These are phyloP conservation scores for Trachelus tabidus DNA, from an alignment of 2,888 invertebrate genomes.

Conservation along the genomic window DNA sequence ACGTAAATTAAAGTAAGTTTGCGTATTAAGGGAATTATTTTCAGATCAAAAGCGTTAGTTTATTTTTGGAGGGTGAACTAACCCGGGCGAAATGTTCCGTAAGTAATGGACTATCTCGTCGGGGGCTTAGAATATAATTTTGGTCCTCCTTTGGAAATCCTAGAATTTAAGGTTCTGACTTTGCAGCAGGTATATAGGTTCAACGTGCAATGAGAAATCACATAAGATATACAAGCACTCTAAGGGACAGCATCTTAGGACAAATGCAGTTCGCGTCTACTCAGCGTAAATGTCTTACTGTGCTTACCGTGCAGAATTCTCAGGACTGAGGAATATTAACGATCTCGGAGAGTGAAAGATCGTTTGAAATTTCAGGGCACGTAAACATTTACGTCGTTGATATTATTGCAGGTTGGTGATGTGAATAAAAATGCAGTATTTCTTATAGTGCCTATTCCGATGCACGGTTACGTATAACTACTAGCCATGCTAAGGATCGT, in stretches of 20 bases:
- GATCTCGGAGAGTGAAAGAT: not conserved
- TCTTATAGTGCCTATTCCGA: not conserved
- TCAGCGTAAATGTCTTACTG: too few relatives aligned
- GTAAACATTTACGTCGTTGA: not conserved
- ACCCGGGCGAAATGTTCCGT: not conserved
- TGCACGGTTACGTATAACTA: not conserved
- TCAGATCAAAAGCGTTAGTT: not conserved
- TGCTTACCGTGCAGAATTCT: not conserved
- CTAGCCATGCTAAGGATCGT: not conserved
- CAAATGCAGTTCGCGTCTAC: not conserved
- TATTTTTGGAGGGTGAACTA: not conserved
- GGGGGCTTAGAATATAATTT: not conserved
- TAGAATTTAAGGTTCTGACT: not conserved
- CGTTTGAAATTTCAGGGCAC: not conserved
- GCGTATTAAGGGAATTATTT: not conserved
- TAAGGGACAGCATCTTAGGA: not conserved
- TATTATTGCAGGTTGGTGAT: not conserved
- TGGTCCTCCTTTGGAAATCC: not conserved
- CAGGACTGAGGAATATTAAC: not conserved
- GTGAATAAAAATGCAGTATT: not conserved
- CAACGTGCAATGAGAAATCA: not conserved
- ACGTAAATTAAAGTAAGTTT: not conserved
- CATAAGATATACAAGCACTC: not conserved
- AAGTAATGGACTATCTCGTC: not conserved
- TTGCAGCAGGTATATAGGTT: not conserved